Evolutionary conservation across 2,888 invertebrate genomes (phyloP), one percentile per base, ranked within the genome.

Genomic region (Anodontia alba): DNA sequence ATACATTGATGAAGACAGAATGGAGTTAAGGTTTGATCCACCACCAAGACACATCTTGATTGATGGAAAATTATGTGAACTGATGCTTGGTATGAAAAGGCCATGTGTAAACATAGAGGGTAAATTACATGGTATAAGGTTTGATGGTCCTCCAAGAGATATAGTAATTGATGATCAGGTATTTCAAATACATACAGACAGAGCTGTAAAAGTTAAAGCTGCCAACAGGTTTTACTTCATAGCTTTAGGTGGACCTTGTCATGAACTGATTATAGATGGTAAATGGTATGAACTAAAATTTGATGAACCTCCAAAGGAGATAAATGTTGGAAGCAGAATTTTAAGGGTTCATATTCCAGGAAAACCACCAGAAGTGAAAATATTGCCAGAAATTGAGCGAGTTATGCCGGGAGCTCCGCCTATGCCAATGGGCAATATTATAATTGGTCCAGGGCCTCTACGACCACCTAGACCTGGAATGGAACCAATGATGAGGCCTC

Each of bases 31-130:
- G 90, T 95, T 99, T 42, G 91, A 92, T 49, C 98, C 99, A 0
- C 98, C 98, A 0, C 96, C 98, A 1, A 98, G 99, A 0, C 97
- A 97, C 95, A 99, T 99, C 0, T 97, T 97, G 91, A 98, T 99
- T 81, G 94, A 94, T 87, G 90, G 92, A 7, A 90, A 92, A 71
- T 80, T 89, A 15, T 93, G 93, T 88, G 91, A 93, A 70, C 84
- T 94, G 31, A 90, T 92, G 76, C 84, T 94, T 17, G 89, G 91
- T 57, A 84, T 89, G 36, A 88, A 86, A 54, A 89, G 91, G 62
- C 94, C 94, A n/a, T 89, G 90, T 79, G 90, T 94, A 29, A 88
- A 92, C n/a, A 93, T 95, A 68, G 93, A 95, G 74, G 95, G 94
- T 70, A 90, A 91, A 72, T 86, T 91, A 49, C 95, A 95, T 86